These are phyloP conservation scores for Sciaenops ocellatus DNA, from an alignment of 2,797 vertebrate species.

Conservation along the genomic window DNA sequence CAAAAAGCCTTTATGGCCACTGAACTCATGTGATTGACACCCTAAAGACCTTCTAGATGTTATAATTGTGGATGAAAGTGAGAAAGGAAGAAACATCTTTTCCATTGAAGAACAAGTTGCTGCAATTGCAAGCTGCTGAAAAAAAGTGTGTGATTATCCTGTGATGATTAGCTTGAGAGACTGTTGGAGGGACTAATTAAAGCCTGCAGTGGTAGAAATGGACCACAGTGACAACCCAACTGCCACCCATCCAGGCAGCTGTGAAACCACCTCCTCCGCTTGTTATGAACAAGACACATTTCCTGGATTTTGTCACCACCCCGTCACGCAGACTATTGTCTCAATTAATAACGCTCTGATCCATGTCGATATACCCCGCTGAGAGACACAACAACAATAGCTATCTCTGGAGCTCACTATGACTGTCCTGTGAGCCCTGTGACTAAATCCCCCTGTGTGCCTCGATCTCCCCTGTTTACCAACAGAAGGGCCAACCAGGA, in stretches of 20 bases:
- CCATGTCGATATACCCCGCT: not conserved
- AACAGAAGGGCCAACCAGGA: constrained; percentile 72
- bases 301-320: constrained; percentile 14
- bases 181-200: constrained; percentile 69
- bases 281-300: constrained; percentile 16
- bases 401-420: constrained; percentile 23
- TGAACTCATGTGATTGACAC: not conserved
- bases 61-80: constrained; percentile 1
- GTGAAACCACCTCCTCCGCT: constrained; percentile 55
- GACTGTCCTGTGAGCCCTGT: constrained; percentile 24
- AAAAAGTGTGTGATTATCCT: constrained; percentile 61
- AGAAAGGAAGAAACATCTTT: constrained; percentile 20
- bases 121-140: constrained; percentile 6
- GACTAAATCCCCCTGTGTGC: constrained; percentile 56
- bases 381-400: constrained; percentile 28
- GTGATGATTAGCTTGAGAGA: constrained; percentile 60
- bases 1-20: not conserved
- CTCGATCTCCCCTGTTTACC: constrained; percentile 74
- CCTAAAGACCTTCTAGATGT: not conserved
- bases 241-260: constrained; percentile 60
- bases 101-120: too few relatives aligned
- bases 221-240: constrained; percentile 50
- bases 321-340: not conserved
- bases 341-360: constrained; percentile 27
- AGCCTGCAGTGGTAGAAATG: constrained; percentile 46